A percentile compares a stretch with the other conserved stretches of the same genome.
Evolutionary conservation across 2,888 invertebrate genomes (phyloP).

Genomic region (Parochlus steinenii): DNA sequence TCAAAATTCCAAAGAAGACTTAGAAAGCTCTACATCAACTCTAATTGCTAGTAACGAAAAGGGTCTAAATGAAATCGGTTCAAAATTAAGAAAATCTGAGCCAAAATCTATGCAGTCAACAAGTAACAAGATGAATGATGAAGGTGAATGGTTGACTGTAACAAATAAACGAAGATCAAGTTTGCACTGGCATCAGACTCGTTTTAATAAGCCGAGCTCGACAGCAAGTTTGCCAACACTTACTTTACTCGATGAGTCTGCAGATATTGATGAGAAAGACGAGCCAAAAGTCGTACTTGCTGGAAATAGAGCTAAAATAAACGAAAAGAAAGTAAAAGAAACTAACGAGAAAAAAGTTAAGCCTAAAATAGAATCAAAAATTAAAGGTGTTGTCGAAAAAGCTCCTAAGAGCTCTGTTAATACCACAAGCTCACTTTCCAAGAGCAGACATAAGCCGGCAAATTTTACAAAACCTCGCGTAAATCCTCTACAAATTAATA

Average conservation of each 20-base stretch:
- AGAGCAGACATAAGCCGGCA: not conserved
- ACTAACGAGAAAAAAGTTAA: not conserved
- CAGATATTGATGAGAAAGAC: constrained; percentile 24
- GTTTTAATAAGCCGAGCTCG: constrained; percentile 68
- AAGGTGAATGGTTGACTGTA: constrained; percentile 77
- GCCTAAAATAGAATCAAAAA: not conserved
- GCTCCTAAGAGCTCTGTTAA: not conserved
- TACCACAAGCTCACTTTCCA: not conserved
- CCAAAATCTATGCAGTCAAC: constrained; percentile 23
- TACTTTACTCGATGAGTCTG: constrained; percentile 29
- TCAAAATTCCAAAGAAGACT: constrained; percentile 21
- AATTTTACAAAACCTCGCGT: constrained; percentile 1
- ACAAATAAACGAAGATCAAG: constrained; percentile 47
- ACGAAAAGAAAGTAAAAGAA: constrained; percentile 10
- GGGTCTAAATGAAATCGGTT: constrained; percentile 13
- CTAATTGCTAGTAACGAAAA: constrained; percentile 29
- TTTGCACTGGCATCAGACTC: constrained; percentile 48
- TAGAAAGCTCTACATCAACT: constrained; percentile 28
- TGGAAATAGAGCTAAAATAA: constrained; percentile 11
- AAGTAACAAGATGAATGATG: constrained; percentile 29
- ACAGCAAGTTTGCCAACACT: constrained; percentile 67
- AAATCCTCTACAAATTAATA: not conserved
- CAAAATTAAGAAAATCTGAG: constrained; percentile 22
- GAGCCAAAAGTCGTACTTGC: constrained; percentile 13
- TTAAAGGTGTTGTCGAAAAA: not conserved